Base-by-base conservation (phyloP, 2,888 invertebrate genomes). In the Nasonia oneida region DNA sequence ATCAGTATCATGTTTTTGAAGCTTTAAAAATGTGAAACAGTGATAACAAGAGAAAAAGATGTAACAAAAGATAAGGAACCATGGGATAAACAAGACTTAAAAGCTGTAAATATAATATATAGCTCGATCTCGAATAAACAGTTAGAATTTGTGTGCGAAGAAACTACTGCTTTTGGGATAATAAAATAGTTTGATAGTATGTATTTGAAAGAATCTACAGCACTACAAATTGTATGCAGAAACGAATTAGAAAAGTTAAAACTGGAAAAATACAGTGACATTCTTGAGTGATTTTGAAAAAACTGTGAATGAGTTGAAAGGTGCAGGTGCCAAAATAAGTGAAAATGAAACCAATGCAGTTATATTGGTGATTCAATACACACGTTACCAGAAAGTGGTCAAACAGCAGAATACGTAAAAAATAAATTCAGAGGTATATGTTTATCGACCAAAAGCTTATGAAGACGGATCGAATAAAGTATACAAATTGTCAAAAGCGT, bases 21-120 rank as follows among this genome's bases (percentile, higher is more conserved):
- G 75, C 75, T 87, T 70, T 88, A 89, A 67, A 85, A 78, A 53
- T 53, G 18, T 53, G 3, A 53, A 3, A 3, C 0, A 18, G 81
- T 64, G 0, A 70, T 77, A 39, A 47, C 14, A n/a, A 57, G 76
- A 64, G 18, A 18, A 18, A 75, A 47, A 18, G 29, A 70, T 70
- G 18, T 73, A 23, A 18, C n/a, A 37, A 14, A 42, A 1, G 29
- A 50, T n/a, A 29, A 74, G 3, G 47, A 73, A 0, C 14, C n/a
- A 2, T 74, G 89, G 89, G 81, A 87, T 10, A 8, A 78, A 15
- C 18, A 64, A 4, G 47, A 64, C 42, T 47, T 67, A 42, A 14
- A 88, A 77, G 89, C 89, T 0, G 89, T 88, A 37, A 89, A 89
- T 50, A 88, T 87, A 39, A 84, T 88, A 84, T 87, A 85, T 29